Base-by-base conservation (phyloP, 2,888 invertebrate genomes). In the Drosophila yooni region DNA sequence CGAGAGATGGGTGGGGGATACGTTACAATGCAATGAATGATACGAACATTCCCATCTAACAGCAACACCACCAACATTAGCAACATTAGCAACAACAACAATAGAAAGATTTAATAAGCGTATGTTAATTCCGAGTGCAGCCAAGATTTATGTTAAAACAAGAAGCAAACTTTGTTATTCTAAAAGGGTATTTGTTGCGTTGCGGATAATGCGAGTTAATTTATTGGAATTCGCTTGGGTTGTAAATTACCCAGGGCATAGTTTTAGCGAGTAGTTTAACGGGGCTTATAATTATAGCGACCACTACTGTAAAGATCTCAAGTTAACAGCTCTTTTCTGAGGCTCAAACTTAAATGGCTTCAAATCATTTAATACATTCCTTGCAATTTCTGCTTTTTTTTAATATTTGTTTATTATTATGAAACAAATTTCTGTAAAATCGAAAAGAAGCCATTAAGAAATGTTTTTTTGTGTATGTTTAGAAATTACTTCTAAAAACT, bases 1-100 rank as follows among this genome's bases (percentile, higher is more conserved):
- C 18, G 15, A 11, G 18, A 36, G 34, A 13, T 11, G n/a, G 25
- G 11, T 2, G 46, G 25, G 15, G 40, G 27, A n/a, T 25, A 18
- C 34, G 33, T 69, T 74, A 85, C 71, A 89, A 85, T 82, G 76
- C 63, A 75, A 73, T 83, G 89, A 86, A 85, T 77, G 83, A 80
- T 73, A 70, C 57, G 38, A 56, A 57, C 36, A 46, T 46, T 46
- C 46, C 25, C 46, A 33, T 2, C 25, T 25, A 70, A 46, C 46
- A 54, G 38, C 56, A 48, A 11, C 27, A 46, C 48, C 21, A 21
- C 21, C 21, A 21, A 21, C 21, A 21, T 21, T 21, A 21, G 31
- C 31, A 31, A 31, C 31, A 8, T 2, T 31, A 8, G 8, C 8
- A 29, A 13, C 11, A 29, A 7, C 29, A 27, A 50, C 36, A 53